phyloP scores from a whole-genome alignment of 2,113 vertebrate species.

The Mormyrus lacerda region DNA sequence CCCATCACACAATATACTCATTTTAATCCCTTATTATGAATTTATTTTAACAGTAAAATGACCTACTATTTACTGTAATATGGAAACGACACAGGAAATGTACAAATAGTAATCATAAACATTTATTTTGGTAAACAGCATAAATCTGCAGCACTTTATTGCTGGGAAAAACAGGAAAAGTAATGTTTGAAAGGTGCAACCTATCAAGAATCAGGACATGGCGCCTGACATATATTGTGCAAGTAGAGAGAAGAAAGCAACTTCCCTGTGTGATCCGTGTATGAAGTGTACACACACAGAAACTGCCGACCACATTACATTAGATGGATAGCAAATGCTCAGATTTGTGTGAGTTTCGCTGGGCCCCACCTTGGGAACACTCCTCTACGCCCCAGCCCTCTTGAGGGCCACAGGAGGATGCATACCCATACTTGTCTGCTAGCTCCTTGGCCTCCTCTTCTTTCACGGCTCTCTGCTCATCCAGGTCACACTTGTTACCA shows the following conservation, averaged over 20 bases:
- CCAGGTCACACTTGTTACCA: constrained; percentile 90
- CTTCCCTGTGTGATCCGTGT: neutral
- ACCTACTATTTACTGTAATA: neutral
- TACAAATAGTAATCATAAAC: neutral
- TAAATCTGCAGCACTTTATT: neutral
- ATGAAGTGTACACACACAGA: constrained; percentile 5
- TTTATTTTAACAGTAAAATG: neutral
- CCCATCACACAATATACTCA: neutral
- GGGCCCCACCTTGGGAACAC: constrained; percentile 45
- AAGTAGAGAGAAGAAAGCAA: neutral
- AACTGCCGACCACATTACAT: constrained; percentile 41
- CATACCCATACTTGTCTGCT: constrained; percentile 90
- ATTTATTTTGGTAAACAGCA: neutral
- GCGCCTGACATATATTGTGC: neutral
- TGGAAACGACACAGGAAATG: neutral
- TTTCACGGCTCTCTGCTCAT: constrained; percentile 79
- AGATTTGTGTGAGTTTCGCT: constrained; percentile 18
- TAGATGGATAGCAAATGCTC: constrained; percentile 49
- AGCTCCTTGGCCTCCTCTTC: constrained; percentile 79
- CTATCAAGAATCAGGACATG: neutral
- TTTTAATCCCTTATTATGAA: neutral
- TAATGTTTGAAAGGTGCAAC: neutral
- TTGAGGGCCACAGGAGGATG: constrained; percentile 17
- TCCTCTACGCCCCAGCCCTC: constrained; percentile 47
- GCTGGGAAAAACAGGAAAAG: neutral